Evolutionary conservation across 2,888 invertebrate genomes (phyloP), one percentile per base, ranked within the genome.

Genomic region (Ferdinandea cuprea): DNA sequence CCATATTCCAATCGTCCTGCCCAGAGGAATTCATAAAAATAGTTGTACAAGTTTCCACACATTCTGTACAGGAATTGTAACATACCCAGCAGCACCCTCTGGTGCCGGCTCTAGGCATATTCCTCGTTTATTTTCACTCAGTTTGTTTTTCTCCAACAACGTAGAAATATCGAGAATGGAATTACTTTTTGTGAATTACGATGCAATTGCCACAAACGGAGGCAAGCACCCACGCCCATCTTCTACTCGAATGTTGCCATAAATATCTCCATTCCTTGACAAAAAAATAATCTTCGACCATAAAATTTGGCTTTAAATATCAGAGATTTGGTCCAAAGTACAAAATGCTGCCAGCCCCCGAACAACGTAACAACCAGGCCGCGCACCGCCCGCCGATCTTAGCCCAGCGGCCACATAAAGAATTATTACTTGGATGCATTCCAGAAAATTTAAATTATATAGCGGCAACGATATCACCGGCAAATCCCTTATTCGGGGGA

Each of bases 371-470:
- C 6, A 4, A 13, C 25, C 17, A 9, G n/a, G n/a, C n/a, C n/a
- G n/a, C n/a, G n/a, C n/a, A n/a, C n/a, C 32, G 30, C 11, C 7
- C 48, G 13, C 37, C 37, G 25, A 40, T 66, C 54, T 59, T 52
- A 46, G 79, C 66, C 81, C 61, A 50, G 11, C 68, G 78, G 83
- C 63, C 72, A 52, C 72, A 63, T 52, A 37, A 73, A 84, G 84
- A 84, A 52, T 79, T 84, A 84, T 84, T 79, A 79, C 78, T 84
- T 84, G 84, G 84, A 84, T 84, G 84, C 79, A 84, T 65, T 84
- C 84, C 84, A 84, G 77, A 74, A 74, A 84, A 69, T 84, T 84
- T 84, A 84, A 84, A 84, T 84, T 78, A 84, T 84, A 69, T 79
- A 66, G 72, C 68, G 68, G 72, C 68, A 61, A 63, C 50, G 72